Base-by-base conservation (phyloP, 2,888 invertebrate genomes). In the Nemoura dubitans region DNA sequence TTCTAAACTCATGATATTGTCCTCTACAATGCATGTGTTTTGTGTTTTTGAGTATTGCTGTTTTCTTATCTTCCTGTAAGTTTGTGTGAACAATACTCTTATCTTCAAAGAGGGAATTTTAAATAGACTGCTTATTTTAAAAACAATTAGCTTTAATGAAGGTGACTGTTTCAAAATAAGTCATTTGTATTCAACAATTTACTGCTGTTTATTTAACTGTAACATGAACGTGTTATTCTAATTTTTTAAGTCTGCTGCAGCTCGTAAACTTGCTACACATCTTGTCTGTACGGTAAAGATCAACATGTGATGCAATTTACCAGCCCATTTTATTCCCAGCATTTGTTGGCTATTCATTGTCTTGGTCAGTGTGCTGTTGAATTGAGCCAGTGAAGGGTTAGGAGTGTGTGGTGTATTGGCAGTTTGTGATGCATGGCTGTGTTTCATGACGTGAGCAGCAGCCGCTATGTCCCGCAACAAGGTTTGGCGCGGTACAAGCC, bases 391-490 rank as follows among this genome's bases (percentile, higher is more conserved):
- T 36, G n/a, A n/a, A n/a, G n/a, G n/a, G 36, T 36, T 36, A 6
- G 10, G 36, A 36, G 36, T n/a, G 10, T 36, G 3, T 36, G 36
- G 36, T 36, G 10, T 36, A 36, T 36, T 14, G 21, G 21, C 59
- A 59, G 59, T 21, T 3, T 10, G 59, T 59, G 21, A 59, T 59
- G 59, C 59, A 59, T 59, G 59, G 59, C 59, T 21, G 3, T 59
- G 59, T 59, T 59, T 59, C 59, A 59, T 59, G 59, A 1, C 59
- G 16, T 14, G 59, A 59, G 59, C 21, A 83, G 83, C 43, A 83
- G 83, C 83, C 83, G 83, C 42, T 83, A 83, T 83, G 83, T 83
- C n/a, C 28, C 83, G 26, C 83, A 83, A 21, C 42, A 59, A 26
- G 83, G 83, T 7, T 26, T 83, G 3, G 30, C 43, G 0, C 83